Percentiles rank a stretch among this genome's conserved stretches.
Evolutionary conservation across 2,888 invertebrate genomes (phyloP).

Genomic region (Thyatira batis): DNA sequence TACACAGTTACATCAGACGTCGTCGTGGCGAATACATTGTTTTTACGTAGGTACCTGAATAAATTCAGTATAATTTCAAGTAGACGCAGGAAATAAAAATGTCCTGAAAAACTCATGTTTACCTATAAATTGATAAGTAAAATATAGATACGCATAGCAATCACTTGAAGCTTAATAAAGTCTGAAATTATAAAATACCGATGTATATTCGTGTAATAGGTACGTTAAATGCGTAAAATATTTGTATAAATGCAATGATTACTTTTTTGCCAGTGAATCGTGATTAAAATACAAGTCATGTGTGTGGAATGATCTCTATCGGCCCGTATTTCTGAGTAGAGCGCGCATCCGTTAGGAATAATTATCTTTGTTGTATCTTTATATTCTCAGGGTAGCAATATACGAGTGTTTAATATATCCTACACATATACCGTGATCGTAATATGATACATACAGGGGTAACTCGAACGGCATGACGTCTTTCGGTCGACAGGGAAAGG

Average conservation of each 20-base stretch:
- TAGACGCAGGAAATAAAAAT: too few relatives aligned
- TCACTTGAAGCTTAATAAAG: too few relatives aligned
- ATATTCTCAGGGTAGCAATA: slow-evolving; percentile 12
- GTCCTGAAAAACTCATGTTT: too few relatives aligned
- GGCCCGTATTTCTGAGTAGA: not conserved
- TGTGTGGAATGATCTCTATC: slow-evolving; percentile 1
- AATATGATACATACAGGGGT: slow-evolving; percentile 9
- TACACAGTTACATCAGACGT: too few relatives aligned
- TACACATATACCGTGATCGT: slow-evolving; percentile 15
- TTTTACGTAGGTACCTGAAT: too few relatives aligned
- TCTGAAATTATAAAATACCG: too few relatives aligned
- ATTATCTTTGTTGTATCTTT: not conserved
- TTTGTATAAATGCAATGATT: not conserved
- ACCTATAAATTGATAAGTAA: too few relatives aligned
- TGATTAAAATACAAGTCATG: not conserved
- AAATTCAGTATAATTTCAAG: too few relatives aligned
- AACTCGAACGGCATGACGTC: not conserved
- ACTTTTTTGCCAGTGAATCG: not conserved
- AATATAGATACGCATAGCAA: too few relatives aligned
- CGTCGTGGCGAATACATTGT: too few relatives aligned
- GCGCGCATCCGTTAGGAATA: not conserved
- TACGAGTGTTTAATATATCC: slow-evolving; percentile 36
- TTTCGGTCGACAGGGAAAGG: not conserved
- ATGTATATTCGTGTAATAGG: too few relatives aligned
- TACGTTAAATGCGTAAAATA: not conserved